Evolutionary conservation across 2,888 invertebrate genomes (phyloP), one percentile per base, ranked within the genome.

Genomic region (Macaria notata): DNA sequence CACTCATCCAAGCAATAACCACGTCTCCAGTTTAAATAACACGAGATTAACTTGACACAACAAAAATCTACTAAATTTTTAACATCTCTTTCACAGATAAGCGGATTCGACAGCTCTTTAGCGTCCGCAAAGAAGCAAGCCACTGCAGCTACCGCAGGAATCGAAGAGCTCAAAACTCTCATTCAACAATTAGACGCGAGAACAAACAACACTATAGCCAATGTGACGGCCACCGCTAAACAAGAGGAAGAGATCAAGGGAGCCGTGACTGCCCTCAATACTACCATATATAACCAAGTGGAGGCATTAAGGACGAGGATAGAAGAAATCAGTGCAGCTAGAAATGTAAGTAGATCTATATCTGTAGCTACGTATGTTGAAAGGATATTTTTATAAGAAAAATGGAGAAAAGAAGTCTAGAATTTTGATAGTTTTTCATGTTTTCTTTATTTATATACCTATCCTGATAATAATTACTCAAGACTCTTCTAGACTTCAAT

Each of bases 101-200:
- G 82, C 64, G 88, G 90, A 38, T 89, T 89, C 66, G 92, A 91
- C 61, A 80, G 86, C 46, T 77, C 86, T 7, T 71, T 91, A 51
- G 73, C 73, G 46, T 80, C 84, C 3, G 84, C 88, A 1, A 83
- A 82, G 39, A 86, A 88, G 61, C 91, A 90, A 71, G 89, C 89
- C 0, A 71, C 79, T 31, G 76, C 84, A 8, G 89, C 89, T 0
- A 73, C 81, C 2, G 66, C 88, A 0, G 86, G 85, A 0, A 90
- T 90, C 0, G 89, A 89, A 9, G 91, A 90, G 33, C 72, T 90
- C 5, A 78, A 78, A 54, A 79, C 77, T 0, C 57, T 82, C 9
- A 72, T 90, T 0, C 82, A 83, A 38, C 81, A 82, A 46, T 68
- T 90, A 7, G 88, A 88, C 46, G 76, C 75, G 36, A 75, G 78